A percentile compares a stretch with the other conserved stretches of the same genome.
Evolutionary conservation across 92 coral and sea anemone genomes (phyloP).

Genomic region (Epizoanthus stellaris): DNA sequence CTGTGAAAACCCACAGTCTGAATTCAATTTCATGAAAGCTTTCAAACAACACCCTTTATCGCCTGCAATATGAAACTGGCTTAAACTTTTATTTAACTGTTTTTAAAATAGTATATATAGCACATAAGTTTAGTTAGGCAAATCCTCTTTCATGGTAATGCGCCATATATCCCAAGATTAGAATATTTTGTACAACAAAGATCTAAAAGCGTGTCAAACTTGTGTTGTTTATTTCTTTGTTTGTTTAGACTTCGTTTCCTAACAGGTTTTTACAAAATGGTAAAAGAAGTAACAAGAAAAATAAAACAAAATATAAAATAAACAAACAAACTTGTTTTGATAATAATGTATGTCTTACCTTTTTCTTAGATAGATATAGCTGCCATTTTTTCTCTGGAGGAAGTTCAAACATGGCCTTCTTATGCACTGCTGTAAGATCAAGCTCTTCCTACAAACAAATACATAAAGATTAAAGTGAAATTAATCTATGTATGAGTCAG

Average conservation of each 20-base stretch:
- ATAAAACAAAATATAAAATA: not conserved
- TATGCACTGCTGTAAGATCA: conserved; percentile 95
- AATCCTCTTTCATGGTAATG: no score
- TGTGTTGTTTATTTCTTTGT: not conserved
- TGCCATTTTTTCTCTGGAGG: conserved; percentile 99
- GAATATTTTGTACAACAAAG: not conserved
- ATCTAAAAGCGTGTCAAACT: not conserved
- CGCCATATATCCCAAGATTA: no score
- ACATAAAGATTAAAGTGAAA: not conserved
- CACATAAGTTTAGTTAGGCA: conserved; percentile 2
- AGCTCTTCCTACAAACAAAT: conserved; percentile 89
- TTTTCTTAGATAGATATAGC: conserved; percentile 94
- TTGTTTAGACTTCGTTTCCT: not conserved
- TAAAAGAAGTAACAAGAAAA: not conserved
- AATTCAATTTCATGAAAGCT: no score
- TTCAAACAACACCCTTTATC: no score
- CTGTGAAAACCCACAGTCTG: no score
- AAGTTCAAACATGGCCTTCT: conserved; percentile 96
- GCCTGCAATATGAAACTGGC: no score
- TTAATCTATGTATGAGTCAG: conserved; percentile 10
- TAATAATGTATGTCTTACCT: conserved; percentile 59
- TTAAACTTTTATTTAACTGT: not conserved
- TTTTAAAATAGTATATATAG: not conserved
- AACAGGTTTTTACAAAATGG: not conserved
- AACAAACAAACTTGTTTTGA: not conserved